These are phyloP conservation scores for Tuta absoluta DNA, from an alignment of 2,888 invertebrate species.

Conservation along the genomic window DNA sequence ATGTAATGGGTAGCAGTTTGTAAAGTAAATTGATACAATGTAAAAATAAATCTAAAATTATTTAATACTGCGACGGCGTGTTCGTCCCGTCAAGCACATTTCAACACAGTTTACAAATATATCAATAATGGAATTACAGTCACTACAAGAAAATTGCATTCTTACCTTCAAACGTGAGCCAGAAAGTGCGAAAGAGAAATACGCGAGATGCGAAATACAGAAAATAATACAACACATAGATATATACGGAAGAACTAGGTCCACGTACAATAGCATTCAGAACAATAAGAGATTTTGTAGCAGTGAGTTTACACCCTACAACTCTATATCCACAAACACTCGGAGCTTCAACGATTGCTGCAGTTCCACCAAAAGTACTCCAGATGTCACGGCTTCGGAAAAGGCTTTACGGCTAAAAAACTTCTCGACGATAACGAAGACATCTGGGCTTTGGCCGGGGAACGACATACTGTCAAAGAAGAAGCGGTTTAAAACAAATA, in stretches of 20 bases:
- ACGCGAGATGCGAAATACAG: constrained; percentile 3
- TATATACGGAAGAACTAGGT: background rate
- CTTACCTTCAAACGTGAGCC: background rate
- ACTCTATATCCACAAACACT: background rate
- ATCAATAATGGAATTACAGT: background rate
- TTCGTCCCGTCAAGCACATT: background rate
- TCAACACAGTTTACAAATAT: background rate
- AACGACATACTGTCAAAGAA: constrained; percentile 8
- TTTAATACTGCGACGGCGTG: background rate
- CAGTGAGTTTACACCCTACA: background rate
- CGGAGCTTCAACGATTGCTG: background rate
- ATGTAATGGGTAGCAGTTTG: no score
- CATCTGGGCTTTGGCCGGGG: constrained; percentile 1
- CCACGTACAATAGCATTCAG: background rate
- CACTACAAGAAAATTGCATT: background rate
- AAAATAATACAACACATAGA: constrained; percentile 7
- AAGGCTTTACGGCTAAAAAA: background rate
- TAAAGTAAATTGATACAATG: background rate
- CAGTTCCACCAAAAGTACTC: background rate
- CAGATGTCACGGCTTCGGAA: background rate
- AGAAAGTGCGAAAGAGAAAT: background rate
- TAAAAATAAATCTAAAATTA: background rate
- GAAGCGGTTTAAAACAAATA: background rate
- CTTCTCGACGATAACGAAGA: background rate
- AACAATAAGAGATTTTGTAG: background rate